These are phyloP conservation scores for Pagetopsis macropterus DNA, from an alignment of 2,797 vertebrate species.

Conservation along the genomic window DNA sequence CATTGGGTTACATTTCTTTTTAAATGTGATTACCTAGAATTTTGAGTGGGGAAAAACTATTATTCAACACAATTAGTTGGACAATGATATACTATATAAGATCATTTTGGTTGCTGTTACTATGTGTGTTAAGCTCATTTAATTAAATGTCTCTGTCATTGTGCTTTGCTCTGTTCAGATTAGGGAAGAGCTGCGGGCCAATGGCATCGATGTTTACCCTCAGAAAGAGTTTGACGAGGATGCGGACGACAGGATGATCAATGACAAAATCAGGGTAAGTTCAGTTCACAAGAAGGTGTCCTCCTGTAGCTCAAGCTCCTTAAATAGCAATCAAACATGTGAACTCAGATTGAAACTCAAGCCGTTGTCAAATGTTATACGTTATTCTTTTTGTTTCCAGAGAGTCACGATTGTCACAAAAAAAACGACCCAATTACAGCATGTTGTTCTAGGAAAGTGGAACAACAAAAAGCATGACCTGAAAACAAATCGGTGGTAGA, in stretches of 20 bases:
- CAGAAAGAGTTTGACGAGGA: constrained; percentile 99
- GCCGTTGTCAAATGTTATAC: background rate
- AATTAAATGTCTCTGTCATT: constrained; percentile 2
- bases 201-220: constrained; percentile 95
- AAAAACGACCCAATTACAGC: background rate
- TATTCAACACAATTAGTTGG: background rate
- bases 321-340: background rate
- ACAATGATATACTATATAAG: background rate
- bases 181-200: constrained; percentile 92
- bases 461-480: constrained; percentile 20
- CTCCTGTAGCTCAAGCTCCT: background rate
- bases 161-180: constrained; percentile 81
- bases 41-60: background rate
- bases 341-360: background rate
- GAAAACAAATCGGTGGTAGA: background rate
- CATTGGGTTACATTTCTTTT: background rate
- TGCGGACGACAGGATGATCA: constrained; percentile 92
- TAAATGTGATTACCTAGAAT: background rate
- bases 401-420: background rate
- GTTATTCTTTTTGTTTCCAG: background rate
- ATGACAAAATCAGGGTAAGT: constrained; percentile 95
- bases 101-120: background rate
- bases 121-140: background rate
- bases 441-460: background rate
- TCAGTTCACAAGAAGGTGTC: background rate